These are phyloP conservation scores for Phyllopteryx taeniolatus DNA, from an alignment of 2,113 vertebrate species.

Conservation along the genomic window DNA sequence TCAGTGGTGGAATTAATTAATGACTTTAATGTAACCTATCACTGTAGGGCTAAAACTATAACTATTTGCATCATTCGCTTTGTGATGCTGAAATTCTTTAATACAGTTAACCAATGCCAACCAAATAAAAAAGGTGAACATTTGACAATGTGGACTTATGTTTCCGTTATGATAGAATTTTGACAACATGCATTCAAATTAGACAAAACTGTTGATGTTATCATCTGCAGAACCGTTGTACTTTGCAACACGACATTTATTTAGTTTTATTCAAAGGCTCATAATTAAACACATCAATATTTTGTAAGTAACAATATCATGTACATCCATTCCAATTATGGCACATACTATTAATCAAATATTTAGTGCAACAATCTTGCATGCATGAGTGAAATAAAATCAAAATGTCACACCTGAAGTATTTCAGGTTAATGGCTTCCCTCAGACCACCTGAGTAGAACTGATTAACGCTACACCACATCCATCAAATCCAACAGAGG, in stretches of 20 bases:
- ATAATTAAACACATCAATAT: background rate
- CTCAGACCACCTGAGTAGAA: slow-evolving; percentile 38
- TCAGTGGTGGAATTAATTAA: background rate
- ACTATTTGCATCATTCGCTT: no score
- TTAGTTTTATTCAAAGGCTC: background rate
- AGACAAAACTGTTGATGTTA: background rate
- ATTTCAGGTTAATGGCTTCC: slow-evolving; percentile 34
- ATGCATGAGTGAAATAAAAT: slow-evolving; percentile 38
- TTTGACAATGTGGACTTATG: background rate
- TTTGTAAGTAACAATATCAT: background rate
- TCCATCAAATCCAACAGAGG: slow-evolving; percentile 30
- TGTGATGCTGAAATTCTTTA: background rate
- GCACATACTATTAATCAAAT: slow-evolving; percentile 3
- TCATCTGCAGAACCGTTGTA: background rate
- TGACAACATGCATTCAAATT: background rate
- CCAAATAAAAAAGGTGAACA: background rate
- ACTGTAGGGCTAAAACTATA: no score
- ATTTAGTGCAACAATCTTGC: slow-evolving; percentile 10
- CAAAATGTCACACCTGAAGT: slow-evolving; percentile 47
- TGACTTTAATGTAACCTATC: no score
- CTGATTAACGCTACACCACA: slow-evolving; percentile 31
- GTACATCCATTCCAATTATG: background rate
- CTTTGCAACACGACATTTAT: background rate
- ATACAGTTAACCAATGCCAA: background rate
- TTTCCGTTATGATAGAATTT: background rate